phyloP scores from a whole-genome alignment of 1,140 invertebrate species.

The Halesus radiatus region DNA sequence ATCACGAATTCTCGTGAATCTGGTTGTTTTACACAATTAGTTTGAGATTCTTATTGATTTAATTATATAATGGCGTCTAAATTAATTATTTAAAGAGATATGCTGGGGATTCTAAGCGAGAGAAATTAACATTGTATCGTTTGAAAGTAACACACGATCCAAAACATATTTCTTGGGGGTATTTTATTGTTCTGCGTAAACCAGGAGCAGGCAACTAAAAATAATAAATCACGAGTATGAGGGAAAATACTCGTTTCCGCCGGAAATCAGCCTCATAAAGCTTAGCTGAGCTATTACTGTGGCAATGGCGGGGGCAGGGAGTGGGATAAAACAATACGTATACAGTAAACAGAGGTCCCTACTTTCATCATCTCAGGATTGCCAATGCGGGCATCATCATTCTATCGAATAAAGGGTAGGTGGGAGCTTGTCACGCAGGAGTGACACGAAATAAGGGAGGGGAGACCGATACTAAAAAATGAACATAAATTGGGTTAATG shows the following conservation, averaged over 20 bases:
- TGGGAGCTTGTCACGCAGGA: neutral
- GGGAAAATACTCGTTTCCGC: slow-evolving; percentile 18
- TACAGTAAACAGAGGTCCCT: neutral
- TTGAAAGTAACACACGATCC: too few species aligned
- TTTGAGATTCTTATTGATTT: too few species aligned
- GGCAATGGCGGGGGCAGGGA: neutral
- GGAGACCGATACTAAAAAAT: neutral
- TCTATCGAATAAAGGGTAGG: neutral
- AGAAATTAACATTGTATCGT: too few species aligned
- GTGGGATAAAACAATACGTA: neutral
- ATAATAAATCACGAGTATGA: slow-evolving; percentile 23
- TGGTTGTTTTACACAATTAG: too few species aligned
- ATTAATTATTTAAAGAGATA: too few species aligned
- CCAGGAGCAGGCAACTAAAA: slow-evolving; percentile 5
- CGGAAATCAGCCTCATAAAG: slow-evolving; percentile 27
- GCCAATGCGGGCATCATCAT: neutral
- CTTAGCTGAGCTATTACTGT: neutral
- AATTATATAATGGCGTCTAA: too few species aligned
- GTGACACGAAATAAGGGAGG: neutral
- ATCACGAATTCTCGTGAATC: too few species aligned
- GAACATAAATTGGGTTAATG: slow-evolving; percentile 29
- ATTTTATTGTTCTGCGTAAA: slow-evolving; percentile 1
- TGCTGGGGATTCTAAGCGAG: too few species aligned
- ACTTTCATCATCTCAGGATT: neutral
- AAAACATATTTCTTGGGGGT: neutral